phyloP scores from a whole-genome alignment of 2,797 vertebrate species.

The Sus cebifrons region DNA sequence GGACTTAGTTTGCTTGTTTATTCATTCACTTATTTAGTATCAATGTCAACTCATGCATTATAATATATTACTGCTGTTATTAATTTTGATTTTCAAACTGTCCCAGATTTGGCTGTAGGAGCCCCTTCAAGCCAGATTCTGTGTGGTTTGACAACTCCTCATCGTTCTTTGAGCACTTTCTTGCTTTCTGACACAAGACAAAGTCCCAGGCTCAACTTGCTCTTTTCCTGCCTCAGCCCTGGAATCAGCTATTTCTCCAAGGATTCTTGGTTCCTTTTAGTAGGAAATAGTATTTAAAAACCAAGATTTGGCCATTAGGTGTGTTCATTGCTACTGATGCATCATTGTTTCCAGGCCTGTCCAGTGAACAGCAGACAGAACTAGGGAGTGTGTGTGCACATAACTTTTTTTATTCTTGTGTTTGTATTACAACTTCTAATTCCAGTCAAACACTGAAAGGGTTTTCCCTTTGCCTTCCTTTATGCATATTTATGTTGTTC shows the following conservation, averaged over 20 bases:
- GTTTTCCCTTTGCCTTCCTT: neutral
- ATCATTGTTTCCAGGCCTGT: neutral
- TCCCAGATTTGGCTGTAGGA: neutral
- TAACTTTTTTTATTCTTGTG: neutral
- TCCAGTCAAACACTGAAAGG: neutral
- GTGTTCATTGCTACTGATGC: neutral
- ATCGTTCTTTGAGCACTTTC: conserved; percentile 2
- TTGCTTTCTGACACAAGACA: neutral
- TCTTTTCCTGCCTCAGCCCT: neutral
- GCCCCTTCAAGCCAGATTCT: neutral
- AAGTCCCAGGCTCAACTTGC: neutral
- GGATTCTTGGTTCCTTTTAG: neutral
- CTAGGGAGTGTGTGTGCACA: neutral
- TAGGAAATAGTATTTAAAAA: neutral
- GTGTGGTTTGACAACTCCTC: neutral
- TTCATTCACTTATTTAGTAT: conserved; percentile 15
- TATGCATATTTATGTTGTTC: neutral
- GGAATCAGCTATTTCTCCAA: conserved; percentile 38
- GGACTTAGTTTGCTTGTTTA: conserved; percentile 38
- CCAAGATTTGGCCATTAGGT: neutral
- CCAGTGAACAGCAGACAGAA: neutral
- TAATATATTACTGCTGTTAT: neutral
- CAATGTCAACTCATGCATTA: neutral
- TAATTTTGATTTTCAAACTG: conserved; percentile 53
- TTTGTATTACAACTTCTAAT: conserved; percentile 36